Evolutionary conservation across 2,797 vertebrate species (phyloP), one percentile per base, ranked within the genome.

Genomic region (Momotus momota): DNA sequence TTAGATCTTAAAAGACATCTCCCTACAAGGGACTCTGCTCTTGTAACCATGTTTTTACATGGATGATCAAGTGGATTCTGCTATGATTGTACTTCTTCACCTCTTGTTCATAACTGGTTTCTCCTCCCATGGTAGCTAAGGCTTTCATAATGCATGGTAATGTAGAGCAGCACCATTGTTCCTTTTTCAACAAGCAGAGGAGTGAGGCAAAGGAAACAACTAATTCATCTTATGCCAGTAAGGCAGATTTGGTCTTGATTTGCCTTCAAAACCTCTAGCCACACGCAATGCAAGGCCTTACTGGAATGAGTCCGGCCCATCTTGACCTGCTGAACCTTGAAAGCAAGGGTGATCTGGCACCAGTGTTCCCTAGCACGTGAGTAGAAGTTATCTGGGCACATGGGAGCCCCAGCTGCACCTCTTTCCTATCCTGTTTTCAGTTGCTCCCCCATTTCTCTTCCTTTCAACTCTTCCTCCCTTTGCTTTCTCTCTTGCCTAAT

Each of bases 321-420:
- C 10, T 29, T 90, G 35, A 49, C 26, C 17, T 1, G 1, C 45
- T 62, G 25, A 90, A 35, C 14, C 27, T 46, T 27, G 19, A 45
- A 67, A 6, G 2, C 31, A 52, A 61, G 45, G 52, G 41, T 83
- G 2, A 49, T 33, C 46, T 7, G 5, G 7, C 18, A 74, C 20
- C 12, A 25, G 29, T 4, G 0, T 62, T 86, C 35, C 15, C 26
- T n/a, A 1, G 23, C 10, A 3, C 0, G 10, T 67, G 7, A 26
- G 5, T 31, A 52, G 78, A 55, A 72, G 18, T 64, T 78, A 18
- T 4, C 13, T 45, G 33, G 58, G 7, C 21, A 10, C 1, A 1
- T 9, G 31, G 48, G 45, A 83, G 27, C 20, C 25, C 18, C 6
- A 5, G 12, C 10, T 43, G 14, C 21, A 18, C 20, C 4, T 57